Conservation (phyloP, 2,113 vertebrate species). For the Ophthalmolycus amberensis region DNA sequence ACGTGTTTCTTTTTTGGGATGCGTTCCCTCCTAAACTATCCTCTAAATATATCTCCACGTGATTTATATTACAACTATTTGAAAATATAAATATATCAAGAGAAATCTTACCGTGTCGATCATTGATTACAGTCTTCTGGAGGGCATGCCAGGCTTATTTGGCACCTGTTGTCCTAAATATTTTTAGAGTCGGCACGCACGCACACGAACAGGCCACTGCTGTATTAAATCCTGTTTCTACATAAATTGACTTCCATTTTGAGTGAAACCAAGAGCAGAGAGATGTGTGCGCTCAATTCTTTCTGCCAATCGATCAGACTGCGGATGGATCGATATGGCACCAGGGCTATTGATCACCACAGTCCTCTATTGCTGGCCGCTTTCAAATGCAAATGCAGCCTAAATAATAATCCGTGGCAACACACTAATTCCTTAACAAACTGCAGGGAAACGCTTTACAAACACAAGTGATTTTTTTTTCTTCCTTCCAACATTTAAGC, state of each 20-base stretch:
- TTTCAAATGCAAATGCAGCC: slow-evolving; percentile 81
- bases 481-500: slow-evolving; percentile 20
- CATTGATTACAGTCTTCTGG: slow-evolving; percentile 26
- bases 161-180: slow-evolving; percentile 64
- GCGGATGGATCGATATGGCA: slow-evolving; percentile 82
- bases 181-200: background rate
- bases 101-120: slow-evolving; percentile 16
- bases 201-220: slow-evolving; percentile 16
- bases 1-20: background rate
- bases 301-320: slow-evolving; percentile 80
- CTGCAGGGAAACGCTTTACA: slow-evolving; percentile 76
- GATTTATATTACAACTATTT: background rate
- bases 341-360: slow-evolving; percentile 81
- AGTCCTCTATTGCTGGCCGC: slow-evolving; percentile 74
- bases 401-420: slow-evolving; percentile 83
- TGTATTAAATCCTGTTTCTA: slow-evolving; percentile 7
- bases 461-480: slow-evolving; percentile 57
- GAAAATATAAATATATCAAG: background rate
- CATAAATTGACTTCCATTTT: slow-evolving; percentile 44
- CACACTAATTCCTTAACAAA: slow-evolving; percentile 82
- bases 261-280: slow-evolving; percentile 60
- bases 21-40: background rate
- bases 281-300: slow-evolving; percentile 71
- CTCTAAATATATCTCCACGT: background rate
- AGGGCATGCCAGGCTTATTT: slow-evolving; percentile 20